Evolutionary conservation across 2,113 vertebrate genomes (phyloP), one percentile per base, ranked within the genome.

Genomic region (Gasterosteus nipponicus): DNA sequence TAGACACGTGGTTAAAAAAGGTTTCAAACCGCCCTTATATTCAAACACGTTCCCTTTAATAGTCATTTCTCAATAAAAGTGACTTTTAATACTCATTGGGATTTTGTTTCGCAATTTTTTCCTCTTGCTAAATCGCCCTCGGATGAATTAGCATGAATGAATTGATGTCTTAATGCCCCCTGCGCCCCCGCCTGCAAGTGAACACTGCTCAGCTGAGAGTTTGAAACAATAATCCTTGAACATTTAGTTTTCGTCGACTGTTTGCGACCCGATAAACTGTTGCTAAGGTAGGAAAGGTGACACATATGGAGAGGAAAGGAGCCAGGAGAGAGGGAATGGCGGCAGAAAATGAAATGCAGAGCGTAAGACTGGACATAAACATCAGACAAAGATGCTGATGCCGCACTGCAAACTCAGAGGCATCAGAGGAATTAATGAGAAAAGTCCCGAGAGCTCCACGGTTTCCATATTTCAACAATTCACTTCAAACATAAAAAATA

Each of bases 211-310:
- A 53, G 42, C 69, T 59, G 16, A 76, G 66, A 74, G 73, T 68
- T 73, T 10, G 64, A 82, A 76, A 69, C 67, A 42, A 38, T 47
- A 51, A 60, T 70, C 39, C 73, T 85, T 58, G 82, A 88, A 81
- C 80, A 51, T 53, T 51, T 61, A 78, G 73, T 82, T 89, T 71
- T 82, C 62, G 65, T 59, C 53, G 54, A 67, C 78, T 69, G 57
- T 69, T 84, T 74, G 51, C 72, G 33, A 29, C 19, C 41, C 29
- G n/a, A 87, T 84, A 63, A 76, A 78, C 53, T 63, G 79, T 29
- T 57, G 22, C 31, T 74, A 78, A 68, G 85, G 59, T 54, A n/a
- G 61, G 58, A 73, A 73, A 54, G 19, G 14, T 26, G 41, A 47
- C 22, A 3, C 46, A 39, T 14, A 39, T 22, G 46, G 26, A 8